phyloP scores from a whole-genome alignment of 2,113 vertebrate species.

The Fulica atra region DNA sequence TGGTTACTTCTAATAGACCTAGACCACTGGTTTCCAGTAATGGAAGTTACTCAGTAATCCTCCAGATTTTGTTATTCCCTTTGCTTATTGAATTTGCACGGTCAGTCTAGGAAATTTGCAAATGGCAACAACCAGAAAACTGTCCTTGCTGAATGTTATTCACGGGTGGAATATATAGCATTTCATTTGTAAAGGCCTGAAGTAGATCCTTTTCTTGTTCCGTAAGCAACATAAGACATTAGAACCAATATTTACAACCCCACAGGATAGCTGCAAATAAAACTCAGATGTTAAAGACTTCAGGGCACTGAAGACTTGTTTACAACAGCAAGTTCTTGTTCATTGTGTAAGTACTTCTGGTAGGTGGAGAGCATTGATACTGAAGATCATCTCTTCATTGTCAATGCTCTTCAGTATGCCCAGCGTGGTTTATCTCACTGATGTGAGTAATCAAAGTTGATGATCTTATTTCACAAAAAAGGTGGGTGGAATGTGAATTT shows the following conservation, averaged over 20 bases:
- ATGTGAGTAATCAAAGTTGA: background rate
- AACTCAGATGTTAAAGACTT: background rate
- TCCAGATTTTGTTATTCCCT: background rate
- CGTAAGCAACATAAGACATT: background rate
- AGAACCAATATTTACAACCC: background rate
- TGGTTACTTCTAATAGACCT: background rate
- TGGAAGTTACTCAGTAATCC: background rate
- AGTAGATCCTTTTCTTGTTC: background rate
- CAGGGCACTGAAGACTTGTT: rapidly evolving
- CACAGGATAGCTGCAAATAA: background rate
- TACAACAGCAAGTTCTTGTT: background rate
- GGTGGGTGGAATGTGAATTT: background rate
- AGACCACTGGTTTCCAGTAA: background rate
- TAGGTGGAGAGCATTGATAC: background rate
- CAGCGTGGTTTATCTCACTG: background rate
- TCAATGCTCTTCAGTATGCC: background rate
- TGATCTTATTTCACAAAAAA: background rate
- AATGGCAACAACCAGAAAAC: background rate
- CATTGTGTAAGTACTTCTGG: background rate
- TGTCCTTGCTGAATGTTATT: background rate
- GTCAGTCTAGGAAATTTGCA: background rate
- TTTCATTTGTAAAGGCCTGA: background rate
- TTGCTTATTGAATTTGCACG: background rate
- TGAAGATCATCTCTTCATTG: background rate
- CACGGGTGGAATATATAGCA: background rate